Base-by-base conservation (phyloP, 1,140 invertebrate genomes). In the Whitmania pigra region DNA sequence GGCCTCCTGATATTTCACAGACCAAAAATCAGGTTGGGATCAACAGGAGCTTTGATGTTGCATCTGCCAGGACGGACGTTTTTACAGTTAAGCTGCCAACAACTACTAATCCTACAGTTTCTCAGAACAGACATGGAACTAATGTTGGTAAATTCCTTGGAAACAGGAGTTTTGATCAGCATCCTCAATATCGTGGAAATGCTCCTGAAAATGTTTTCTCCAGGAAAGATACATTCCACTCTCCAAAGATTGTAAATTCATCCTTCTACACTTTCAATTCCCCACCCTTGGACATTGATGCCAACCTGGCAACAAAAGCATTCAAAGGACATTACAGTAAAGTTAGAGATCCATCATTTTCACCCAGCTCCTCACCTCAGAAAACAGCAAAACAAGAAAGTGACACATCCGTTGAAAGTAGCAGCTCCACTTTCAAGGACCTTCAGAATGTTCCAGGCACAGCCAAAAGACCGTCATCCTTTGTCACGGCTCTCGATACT, bases 401-500 rank as follows among this genome's bases (percentile, higher is more conserved):
- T 18, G 57, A 63, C 1, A 18, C 57, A 13, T 49, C 43, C 13
- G 43, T 17, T 17, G 57, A 63, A 63, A 63, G 57, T n/a, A 18
- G 29, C 22, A 63, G 13, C 18, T 63, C 57, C 2, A 15, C 57
- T 25, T 63, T 63, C 57, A 22, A 31, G 15, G 69, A 49, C 40
- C 53, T 70, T n/a, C 31, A 49, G 63, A 73, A 75, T 25, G 72
- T 75, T 4, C 74, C 75, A 5, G 27, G 73, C 85, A 85, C 57
- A 68, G 71, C 69, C 53, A 74, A 75, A 27, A 85, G 92, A 66
- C 93, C 93, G 0, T 91, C 94, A 85, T 92, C 91, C 53, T 94
- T 95, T 83, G 90, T 94, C 29, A 87, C 91, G 74, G 92, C 91
- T 11, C 84, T 94, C 27, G 92, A 94, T 84, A 91, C 93, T 87